A percentile compares a stretch with the other conserved stretches of the same genome.
phyloP scores from a whole-genome alignment of 2,888 invertebrate genomes.

The Watsonalla cultraria region DNA sequence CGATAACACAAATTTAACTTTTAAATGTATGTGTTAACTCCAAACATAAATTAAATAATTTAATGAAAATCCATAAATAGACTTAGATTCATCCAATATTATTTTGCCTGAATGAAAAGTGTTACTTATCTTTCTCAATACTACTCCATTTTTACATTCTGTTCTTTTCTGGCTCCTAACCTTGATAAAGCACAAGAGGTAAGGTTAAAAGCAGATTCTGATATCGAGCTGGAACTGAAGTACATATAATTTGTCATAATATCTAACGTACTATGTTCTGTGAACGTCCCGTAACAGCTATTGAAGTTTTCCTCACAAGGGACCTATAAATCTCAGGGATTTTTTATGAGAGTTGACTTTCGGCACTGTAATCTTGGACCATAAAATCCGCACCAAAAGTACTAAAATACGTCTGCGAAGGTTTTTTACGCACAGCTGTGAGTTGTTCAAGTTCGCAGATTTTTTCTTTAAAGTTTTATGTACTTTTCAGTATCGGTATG shows the following conservation, averaged over 20 bases:
- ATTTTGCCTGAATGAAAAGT: too few relatives aligned
- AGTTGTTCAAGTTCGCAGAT: not conserved
- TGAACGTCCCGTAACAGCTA: constrained; percentile 31
- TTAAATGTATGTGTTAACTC: too few relatives aligned
- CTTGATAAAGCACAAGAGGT: too few relatives aligned
- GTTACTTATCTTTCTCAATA: too few relatives aligned
- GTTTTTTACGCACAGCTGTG: not conserved
- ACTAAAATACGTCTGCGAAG: not conserved
- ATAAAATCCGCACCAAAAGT: constrained; percentile 15
- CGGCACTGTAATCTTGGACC: constrained; percentile 29
- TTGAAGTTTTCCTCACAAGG: constrained; percentile 25
- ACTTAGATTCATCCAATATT: too few relatives aligned
- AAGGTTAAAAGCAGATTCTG: too few relatives aligned
- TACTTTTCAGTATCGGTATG: not conserved
- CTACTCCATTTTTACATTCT: too few relatives aligned
- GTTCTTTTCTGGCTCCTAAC: too few relatives aligned
- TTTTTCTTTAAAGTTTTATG: not conserved
- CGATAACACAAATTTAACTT: too few relatives aligned
- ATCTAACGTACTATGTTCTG: constrained; percentile 23
- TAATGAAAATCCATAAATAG: too few relatives aligned
- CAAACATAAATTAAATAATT: too few relatives aligned
- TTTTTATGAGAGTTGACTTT: constrained; percentile 34
- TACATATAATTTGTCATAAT: constrained; percentile 32
- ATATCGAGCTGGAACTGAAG: constrained; percentile 13
- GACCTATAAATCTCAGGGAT: constrained; percentile 35